Evolutionary conservation across 1,140 invertebrate genomes (phyloP).

Genomic region (Drosophila serrata): DNA sequence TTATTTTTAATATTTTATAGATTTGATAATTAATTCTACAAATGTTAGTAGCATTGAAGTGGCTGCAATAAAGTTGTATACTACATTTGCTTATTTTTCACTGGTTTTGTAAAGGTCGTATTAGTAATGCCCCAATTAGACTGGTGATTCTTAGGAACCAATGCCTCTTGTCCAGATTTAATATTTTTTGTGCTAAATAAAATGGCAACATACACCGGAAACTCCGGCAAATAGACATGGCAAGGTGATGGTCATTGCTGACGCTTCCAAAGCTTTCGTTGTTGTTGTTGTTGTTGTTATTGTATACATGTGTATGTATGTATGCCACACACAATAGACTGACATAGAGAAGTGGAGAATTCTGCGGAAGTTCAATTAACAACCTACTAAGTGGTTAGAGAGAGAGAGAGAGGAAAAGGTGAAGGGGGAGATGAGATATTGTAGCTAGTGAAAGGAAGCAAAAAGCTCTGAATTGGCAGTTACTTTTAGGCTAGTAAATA

Average conservation of each 20-base stretch:
- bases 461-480: constrained; percentile 1
- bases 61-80: too few species aligned
- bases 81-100: not conserved
- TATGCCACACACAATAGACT: constrained; percentile 37
- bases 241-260: constrained; percentile 63
- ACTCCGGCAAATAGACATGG: constrained; percentile 35
- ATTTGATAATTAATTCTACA: not conserved
- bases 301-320: not conserved
- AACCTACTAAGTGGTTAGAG: constrained; percentile 28
- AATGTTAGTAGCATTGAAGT: not conserved
- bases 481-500: not conserved
- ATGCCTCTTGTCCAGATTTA: constrained; percentile 14
- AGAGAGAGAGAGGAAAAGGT: not conserved
- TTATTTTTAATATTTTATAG: not conserved
- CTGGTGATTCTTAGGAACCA: not conserved
- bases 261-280: constrained; percentile 30
- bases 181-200: constrained; percentile 11
- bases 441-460: constrained; percentile 16
- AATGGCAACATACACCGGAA: constrained; percentile 45
- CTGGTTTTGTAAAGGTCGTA: not conserved
- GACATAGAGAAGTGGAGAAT: constrained; percentile 36
- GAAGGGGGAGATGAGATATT: not conserved
- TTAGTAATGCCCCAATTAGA: not conserved
- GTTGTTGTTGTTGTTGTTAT: too few species aligned
- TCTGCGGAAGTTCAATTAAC: constrained; percentile 69